These are phyloP conservation scores for Brachionus manjavacas DNA, from an alignment of 1,140 invertebrate genomes.

Conservation along the genomic window DNA sequence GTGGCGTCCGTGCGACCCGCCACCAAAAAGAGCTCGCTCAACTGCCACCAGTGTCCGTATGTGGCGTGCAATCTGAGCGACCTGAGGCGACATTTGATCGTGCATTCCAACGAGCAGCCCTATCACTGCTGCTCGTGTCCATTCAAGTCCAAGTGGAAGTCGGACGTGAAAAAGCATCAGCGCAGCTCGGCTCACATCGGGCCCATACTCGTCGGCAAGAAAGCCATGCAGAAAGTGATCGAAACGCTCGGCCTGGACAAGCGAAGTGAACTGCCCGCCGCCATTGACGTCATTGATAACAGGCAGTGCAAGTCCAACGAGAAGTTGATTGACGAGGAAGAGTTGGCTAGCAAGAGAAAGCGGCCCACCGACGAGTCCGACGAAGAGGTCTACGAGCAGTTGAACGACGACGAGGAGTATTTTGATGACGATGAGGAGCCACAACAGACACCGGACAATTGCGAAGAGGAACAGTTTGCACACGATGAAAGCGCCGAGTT, in stretches of 20 bases:
- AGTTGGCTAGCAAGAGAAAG: background rate
- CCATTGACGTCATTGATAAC: background rate
- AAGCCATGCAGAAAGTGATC: conserved; percentile 41
- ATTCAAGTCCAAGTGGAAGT: conserved; percentile 55
- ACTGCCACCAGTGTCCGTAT: conserved; percentile 54
- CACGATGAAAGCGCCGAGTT: background rate
- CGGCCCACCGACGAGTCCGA: background rate
- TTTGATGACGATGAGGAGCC: background rate
- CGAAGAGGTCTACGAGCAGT: background rate
- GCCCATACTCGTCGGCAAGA: conserved; percentile 39
- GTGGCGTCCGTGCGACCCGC: background rate
- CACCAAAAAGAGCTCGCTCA: background rate
- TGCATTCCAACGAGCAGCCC: conserved; percentile 56
- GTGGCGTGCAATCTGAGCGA: conserved; percentile 53
- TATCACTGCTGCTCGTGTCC: conserved; percentile 53
- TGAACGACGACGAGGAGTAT: conserved; percentile 1
- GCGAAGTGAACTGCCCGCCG: background rate
- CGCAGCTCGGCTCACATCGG: conserved; percentile 46
- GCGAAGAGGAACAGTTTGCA: background rate
- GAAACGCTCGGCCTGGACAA: conserved; percentile 22
- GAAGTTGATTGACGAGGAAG: conserved; percentile 27
- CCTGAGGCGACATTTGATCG: conserved; percentile 51
- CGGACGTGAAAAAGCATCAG: conserved; percentile 57
- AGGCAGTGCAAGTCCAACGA: conserved; percentile 40
- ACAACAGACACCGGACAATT: background rate